These are phyloP conservation scores for Stichopus chloronotus DNA, from an alignment of 35 echinoderm and acorn worm genomes.

Conservation along the genomic window DNA sequence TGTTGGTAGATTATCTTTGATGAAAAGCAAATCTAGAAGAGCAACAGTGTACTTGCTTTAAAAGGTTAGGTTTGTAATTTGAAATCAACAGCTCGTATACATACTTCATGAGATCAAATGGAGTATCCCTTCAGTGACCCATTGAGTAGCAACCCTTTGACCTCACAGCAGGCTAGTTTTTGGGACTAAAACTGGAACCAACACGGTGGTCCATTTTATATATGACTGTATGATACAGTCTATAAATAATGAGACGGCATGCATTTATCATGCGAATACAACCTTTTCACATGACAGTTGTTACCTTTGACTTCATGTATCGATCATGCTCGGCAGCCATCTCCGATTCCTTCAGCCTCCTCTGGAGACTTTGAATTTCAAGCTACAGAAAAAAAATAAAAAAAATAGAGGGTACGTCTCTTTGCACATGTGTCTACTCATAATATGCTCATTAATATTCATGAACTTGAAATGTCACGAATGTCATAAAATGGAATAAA, in stretches of 20 bases:
- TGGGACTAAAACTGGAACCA: too few relatives aligned
- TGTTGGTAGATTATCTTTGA: too few relatives aligned
- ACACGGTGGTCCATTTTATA: too few relatives aligned
- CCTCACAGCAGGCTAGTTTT: too few relatives aligned
- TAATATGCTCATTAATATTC: not conserved
- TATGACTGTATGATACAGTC: too few relatives aligned
- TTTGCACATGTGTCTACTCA: not conserved
- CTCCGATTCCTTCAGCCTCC: conserved; percentile 90
- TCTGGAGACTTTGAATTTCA: conserved; percentile 78
- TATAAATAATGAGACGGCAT: not conserved
- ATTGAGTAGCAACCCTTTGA: too few relatives aligned
- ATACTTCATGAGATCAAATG: too few relatives aligned
- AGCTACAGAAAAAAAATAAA: conserved; percentile 62
- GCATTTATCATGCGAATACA: not conserved
- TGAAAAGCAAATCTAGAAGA: too few relatives aligned
- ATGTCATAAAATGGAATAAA: not conserved
- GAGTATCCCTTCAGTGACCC: too few relatives aligned
- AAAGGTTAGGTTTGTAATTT: too few relatives aligned
- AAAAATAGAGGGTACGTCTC: not conserved
- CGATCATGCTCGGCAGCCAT: conserved; percentile 92
- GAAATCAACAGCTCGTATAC: too few relatives aligned
- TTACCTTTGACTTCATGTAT: conserved; percentile 93
- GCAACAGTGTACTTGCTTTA: too few relatives aligned
- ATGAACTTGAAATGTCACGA: conserved; percentile 7
- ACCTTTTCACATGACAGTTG: not conserved